Base-by-base conservation (phyloP, 2,797 vertebrate species). In the Falco concolor region DNA sequence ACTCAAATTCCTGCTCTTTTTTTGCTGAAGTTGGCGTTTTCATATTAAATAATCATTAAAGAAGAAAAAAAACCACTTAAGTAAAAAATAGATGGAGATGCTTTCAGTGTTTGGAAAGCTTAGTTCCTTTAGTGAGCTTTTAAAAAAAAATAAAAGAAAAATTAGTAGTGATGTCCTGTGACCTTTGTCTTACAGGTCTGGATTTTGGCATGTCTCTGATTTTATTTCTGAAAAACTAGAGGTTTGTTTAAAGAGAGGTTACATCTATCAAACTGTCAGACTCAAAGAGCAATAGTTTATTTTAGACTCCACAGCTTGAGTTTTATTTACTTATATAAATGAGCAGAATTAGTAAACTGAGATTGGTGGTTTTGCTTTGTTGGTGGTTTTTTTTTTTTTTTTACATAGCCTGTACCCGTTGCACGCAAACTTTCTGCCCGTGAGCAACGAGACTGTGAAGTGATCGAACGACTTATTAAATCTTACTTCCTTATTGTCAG, bases 401-500 rank as follows among this genome's bases (percentile, higher is more conserved):
- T 68, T n/a, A 49, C 40, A 8, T 96, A 99, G 99, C 99, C 99
- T 80, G 99, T 99, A 93, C 99, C 99, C 34, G 99, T 99, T 86
- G 98, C 99, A 96, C 98, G 99, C 95, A 99, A 99, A 97, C 98
- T 99, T 60, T 99, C 99, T n/a, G 98, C 99, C 84, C 98, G 99
- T 50, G 99, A 99, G 94, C 99, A 99, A 93, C 98, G 99, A 93
- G 99, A 99, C 95, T 99, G 99, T 76, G 99, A 99, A 96, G 99
- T 99, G 95, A 99, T 99, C 25, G 99, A 99, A 96, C 98, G 99
- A 95, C 99, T 99, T 92, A 99, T 99, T 95, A 99, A 99, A 91
- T 99, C 99, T 6, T 99, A 99, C 91, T 99, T 99, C 94, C 98
- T 99, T 64, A 99, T 99, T 76, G 99, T 99, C 79, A 98, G 99